A percentile compares a stretch with the other conserved stretches of the same genome.
Conservation (phyloP, 2,888 invertebrate genomes). For the Ptilodon capucinus region DNA sequence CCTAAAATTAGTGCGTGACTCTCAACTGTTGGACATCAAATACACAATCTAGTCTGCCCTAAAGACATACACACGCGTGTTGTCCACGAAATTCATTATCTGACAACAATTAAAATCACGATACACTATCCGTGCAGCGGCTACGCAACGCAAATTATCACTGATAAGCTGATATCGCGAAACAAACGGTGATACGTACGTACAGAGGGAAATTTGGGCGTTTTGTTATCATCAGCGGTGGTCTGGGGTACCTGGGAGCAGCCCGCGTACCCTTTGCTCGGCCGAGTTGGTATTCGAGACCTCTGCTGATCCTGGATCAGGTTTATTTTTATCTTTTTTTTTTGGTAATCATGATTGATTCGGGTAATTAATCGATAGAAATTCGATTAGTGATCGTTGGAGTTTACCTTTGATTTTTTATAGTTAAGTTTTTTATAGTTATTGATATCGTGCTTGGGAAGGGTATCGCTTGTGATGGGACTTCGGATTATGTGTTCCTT, state of each 20-base stretch:
- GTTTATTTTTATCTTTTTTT: conserved; percentile 76
- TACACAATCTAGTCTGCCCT: background rate
- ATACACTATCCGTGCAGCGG: conserved; percentile 25
- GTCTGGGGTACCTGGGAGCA: conserved; percentile 75
- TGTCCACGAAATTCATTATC: background rate
- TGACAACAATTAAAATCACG: conserved; percentile 36
- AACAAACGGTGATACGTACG: conserved; percentile 50
- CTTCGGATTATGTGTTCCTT: no score
- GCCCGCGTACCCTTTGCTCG: conserved; percentile 56
- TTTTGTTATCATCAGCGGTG: conserved; percentile 72
- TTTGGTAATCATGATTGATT: conserved; percentile 73
- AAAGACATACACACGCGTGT: background rate
- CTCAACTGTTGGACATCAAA: background rate
- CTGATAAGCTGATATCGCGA: conserved; percentile 60
- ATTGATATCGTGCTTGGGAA: no score
- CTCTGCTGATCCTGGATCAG: conserved; percentile 78
- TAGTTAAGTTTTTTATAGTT: background rate
- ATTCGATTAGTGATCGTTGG: conserved; percentile 19
- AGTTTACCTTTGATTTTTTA: conserved; percentile 4
- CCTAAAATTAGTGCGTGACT: background rate
- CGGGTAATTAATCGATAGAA: conserved; percentile 61
- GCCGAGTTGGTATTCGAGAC: conserved; percentile 81
- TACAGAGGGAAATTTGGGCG: conserved; percentile 59
- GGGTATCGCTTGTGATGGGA: no score
- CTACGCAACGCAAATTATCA: conserved; percentile 55